Evolutionary conservation across 2,113 vertebrate species (phyloP).

Genomic region (Benitochromis conjunctus): DNA sequence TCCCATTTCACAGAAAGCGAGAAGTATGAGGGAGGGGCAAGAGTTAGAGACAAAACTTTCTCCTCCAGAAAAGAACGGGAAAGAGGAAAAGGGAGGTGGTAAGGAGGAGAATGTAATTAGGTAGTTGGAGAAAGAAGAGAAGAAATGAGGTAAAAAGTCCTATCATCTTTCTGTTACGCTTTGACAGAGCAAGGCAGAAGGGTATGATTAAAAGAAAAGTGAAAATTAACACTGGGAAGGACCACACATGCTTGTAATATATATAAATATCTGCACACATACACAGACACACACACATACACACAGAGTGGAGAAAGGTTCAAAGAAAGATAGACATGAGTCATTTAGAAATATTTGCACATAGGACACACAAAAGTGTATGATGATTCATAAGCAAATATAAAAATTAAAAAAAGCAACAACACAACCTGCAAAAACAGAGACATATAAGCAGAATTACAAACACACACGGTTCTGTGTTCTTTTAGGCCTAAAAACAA

Average conservation of each 20-base stretch:
- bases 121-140: slow-evolving; percentile 7
- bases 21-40: background rate
- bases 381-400: background rate
- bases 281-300: no score
- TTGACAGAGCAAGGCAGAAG: slow-evolving; percentile 25
- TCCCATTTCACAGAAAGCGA: background rate
- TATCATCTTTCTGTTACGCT: slow-evolving; percentile 18
- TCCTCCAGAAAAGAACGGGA: background rate
- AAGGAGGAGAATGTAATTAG: slow-evolving; percentile 27
- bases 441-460: background rate
- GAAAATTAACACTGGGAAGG: slow-evolving; percentile 13
- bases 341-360: background rate
- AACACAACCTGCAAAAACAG: background rate
- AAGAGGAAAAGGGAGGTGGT: background rate
- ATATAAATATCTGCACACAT: background rate
- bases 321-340: background rate
- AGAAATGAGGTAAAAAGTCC: background rate
- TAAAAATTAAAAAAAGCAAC: background rate
- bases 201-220: slow-evolving; percentile 33
- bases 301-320: background rate
- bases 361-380: background rate
- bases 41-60: background rate
- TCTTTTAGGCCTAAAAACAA: background rate
- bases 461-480: background rate
- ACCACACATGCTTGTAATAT: slow-evolving; percentile 3